A percentile compares a stretch with the other conserved stretches of the same genome.
phyloP scores from a whole-genome alignment of 1,140 invertebrate genomes.

The Pseudomyrmex cubaensis region DNA sequence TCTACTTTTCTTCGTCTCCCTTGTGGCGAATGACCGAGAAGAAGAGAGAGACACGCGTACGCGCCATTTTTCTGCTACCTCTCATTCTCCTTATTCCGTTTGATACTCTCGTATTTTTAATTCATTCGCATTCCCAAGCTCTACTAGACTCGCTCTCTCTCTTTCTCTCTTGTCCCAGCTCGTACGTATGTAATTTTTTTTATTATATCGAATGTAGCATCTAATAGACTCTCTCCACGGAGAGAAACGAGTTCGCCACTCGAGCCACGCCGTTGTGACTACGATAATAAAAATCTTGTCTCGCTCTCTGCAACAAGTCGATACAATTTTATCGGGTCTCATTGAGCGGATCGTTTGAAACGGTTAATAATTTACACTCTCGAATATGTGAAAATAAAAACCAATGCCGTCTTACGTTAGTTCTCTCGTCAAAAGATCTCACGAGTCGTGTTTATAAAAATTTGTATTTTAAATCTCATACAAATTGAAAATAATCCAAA shows the following conservation, averaged over 20 bases:
- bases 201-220: slow-evolving; percentile 64
- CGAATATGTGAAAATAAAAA: no score
- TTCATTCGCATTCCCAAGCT: slow-evolving; percentile 76
- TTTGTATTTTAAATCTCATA: background rate
- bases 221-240: slow-evolving; percentile 75
- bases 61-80: slow-evolving; percentile 54
- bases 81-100: slow-evolving; percentile 60
- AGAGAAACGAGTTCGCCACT: slow-evolving; percentile 68
- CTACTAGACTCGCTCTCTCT: no score
- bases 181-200: slow-evolving; percentile 45
- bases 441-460: background rate
- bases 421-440: background rate
- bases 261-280: slow-evolving; percentile 62
- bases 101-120: slow-evolving; percentile 68
- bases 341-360: no score
- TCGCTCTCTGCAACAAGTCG: background rate
- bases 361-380: no score
- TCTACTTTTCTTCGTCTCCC: slow-evolving; percentile 45
- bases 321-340: background rate
- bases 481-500: background rate
- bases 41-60: slow-evolving; percentile 44
- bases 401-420: no score
- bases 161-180: background rate
- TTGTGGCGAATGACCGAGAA: slow-evolving; percentile 22
- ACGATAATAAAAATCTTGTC: slow-evolving; percentile 22